Base-by-base conservation (phyloP, 2,113 vertebrate species). In the Prunella fulvescens region DNA sequence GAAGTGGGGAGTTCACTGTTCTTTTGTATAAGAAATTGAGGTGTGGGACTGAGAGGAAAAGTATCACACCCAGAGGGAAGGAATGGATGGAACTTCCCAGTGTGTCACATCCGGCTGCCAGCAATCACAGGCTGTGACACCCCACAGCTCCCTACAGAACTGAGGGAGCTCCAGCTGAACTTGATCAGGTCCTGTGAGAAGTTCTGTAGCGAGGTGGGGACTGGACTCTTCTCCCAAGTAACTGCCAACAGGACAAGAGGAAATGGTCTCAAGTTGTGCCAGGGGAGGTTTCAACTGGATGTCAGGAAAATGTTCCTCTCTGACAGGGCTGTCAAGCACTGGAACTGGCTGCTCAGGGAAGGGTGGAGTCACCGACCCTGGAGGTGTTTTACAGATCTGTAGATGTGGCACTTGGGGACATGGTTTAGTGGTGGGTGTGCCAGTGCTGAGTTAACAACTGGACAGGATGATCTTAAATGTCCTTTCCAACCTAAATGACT, bases 131-230 rank as follows among this genome's bases (percentile, higher is more conserved):
- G 12, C 48, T 33, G 0, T 2, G 57, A 26, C 37, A 40, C 35
- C 66, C 37, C n/a, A 25, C 39, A 64, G 0, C 7, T 29, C 73
- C 35, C 39, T 12, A 22, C 23, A 80, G n/a, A 67, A 16, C 31
- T 42, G 17, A 25, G 9, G 48, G 31, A 86, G 5, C 1, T 64
- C 58, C 72, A 86, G 14, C 25, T 37, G 13, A 45, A 29, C 47
- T 35, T 11, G 14, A 16, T 5, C 47, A 23, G 54, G 14, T 9
- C 33, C 62, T 62, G n/a, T 6, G 14, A 31, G 47, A 13, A 26
- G 25, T 9, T 42, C 20, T 35, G 15, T 0, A 42, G n/a, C 1
- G 0, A 67, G 17, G 8, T 37, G 18, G 40, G 40, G 61, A 31
- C 7, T 37, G 56, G 62, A 42, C 64, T 56, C 48, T 7, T 44